Evolutionary conservation across 2,888 invertebrate genomes (phyloP).

Genomic region (Cephus spinipes): DNA sequence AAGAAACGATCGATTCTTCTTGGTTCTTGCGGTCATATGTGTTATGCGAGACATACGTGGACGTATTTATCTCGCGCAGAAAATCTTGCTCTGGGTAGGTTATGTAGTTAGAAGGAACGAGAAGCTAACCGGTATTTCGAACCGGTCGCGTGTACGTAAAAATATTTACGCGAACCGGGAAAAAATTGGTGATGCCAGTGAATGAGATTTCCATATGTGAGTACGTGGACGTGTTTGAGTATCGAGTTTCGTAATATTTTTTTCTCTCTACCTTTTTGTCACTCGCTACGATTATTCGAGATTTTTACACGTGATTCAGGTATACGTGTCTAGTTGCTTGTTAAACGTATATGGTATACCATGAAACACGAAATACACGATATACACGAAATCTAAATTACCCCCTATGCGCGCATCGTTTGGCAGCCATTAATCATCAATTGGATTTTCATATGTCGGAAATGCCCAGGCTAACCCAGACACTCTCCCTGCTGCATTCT

Average conservation of each 20-base stretch:
- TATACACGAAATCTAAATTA: background rate
- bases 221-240: background rate
- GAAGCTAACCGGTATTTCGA: background rate
- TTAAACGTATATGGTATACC: background rate
- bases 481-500: background rate
- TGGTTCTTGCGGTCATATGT: background rate
- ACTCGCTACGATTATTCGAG: background rate
- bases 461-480: background rate
- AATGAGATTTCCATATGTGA: background rate
- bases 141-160: background rate
- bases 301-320: background rate
- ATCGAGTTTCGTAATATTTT: background rate
- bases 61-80: background rate
- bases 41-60: background rate
- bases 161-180: background rate
- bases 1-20: background rate
- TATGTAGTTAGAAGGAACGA: background rate
- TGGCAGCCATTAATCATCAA: conserved; percentile 26
- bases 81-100: background rate
- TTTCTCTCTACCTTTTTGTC: background rate
- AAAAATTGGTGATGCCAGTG: background rate
- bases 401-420: background rate
- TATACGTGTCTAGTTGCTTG: background rate
- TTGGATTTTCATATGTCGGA: conserved; percentile 38
- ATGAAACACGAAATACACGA: no score